Evolutionary conservation across 2,888 invertebrate species (phyloP), one percentile per base, ranked within the genome.

Genomic region (Amiota communis): DNA sequence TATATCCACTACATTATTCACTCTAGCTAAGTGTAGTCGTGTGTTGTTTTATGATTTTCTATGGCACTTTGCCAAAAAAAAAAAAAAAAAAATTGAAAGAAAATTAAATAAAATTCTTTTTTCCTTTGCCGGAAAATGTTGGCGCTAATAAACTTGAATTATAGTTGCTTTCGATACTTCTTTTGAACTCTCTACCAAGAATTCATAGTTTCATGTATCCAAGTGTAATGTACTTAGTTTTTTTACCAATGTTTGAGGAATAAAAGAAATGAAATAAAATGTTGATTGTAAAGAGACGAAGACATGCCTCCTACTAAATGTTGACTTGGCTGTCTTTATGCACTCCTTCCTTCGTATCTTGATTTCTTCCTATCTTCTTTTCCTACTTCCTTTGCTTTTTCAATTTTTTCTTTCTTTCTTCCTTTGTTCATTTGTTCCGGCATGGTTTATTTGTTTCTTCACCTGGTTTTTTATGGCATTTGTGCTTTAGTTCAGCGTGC

Each of bases 81-180:
- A 23, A 23, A 23, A 23, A 23, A 23, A 23, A 56, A 71, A 61
- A 8, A n/a, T 48, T 20, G 59, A 59, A 59, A 11, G 20, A 23
- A 11, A 10, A 59, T n/a, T 23, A 23, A 47, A 70, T 59, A 65
- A 51, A 69, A 53, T 74, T 72, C 57, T 36, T 59, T 15, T n/a
- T 36, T 36, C 36, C 36, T 36, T 36, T 36, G 36, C 36, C 36
- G 36, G 36, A 36, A 36, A 36, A 36, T 36, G 36, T 36, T 36
- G 36, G 17, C 15, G 75, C 77, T 81, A 83, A 81, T 81, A 83
- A 70, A 83, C 81, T 80, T 75, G 74, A 76, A 75, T 65, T 65
- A 49, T 65, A 49, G 65, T 11, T 2, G 17, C 49, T 15, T 17
- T 65, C 13, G 11, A 9, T 53, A 12, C n/a, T 53, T 53, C 4